Evolutionary conservation across 2,888 invertebrate genomes (phyloP).

Genomic region (Cartodere bifasciata): DNA sequence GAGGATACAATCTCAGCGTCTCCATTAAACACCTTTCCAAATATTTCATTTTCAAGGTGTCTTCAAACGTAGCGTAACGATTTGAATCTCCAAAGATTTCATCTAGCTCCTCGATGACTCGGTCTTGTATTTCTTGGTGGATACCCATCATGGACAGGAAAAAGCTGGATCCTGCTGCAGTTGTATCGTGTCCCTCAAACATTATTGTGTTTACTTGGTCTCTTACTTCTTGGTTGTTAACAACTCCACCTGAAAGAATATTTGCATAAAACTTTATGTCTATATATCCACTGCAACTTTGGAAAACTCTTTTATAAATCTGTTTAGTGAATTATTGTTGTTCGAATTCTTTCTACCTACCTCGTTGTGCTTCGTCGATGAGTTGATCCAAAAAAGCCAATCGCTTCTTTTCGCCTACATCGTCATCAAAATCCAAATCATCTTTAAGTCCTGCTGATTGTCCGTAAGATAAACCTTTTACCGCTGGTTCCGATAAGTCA

Average conservation of each 20-base stretch:
- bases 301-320: too few species aligned
- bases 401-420: conserved; percentile 70
- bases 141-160: conserved; percentile 70
- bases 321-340: too few species aligned
- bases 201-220: conserved; percentile 81
- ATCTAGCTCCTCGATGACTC: conserved; percentile 59
- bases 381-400: conserved; percentile 81
- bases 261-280: too few species aligned
- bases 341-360: too few species aligned
- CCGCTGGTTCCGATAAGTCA: conserved; percentile 34
- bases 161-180: conserved; percentile 79
- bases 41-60: conserved; percentile 71
- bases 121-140: conserved; percentile 66
- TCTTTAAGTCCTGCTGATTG: conserved; percentile 50
- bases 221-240: conserved; percentile 68
- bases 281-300: too few species aligned
- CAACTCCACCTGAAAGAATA: conserved; percentile 52
- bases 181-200: conserved; percentile 82
- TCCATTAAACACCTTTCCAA: conserved; percentile 68
- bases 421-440: conserved; percentile 72
- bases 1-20: conserved; percentile 64
- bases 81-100: conserved; percentile 68
- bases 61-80: conserved; percentile 61
- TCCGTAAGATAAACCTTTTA: conserved; percentile 51
- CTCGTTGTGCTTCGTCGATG: conserved; percentile 73